Conservation (phyloP, 2,888 invertebrate species). For the Troides helena region DNA sequence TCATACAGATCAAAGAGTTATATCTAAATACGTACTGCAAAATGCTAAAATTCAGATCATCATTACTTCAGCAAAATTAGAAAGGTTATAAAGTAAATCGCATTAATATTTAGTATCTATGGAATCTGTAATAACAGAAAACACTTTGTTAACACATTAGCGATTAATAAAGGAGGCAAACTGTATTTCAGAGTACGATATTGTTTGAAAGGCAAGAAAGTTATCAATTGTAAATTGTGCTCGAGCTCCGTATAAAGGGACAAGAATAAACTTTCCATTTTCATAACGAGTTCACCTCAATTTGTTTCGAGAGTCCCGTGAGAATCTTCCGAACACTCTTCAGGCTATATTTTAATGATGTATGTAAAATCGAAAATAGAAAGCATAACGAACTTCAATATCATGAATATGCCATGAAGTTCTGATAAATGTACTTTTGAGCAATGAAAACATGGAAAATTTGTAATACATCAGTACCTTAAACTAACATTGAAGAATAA, state of each 20-base stretch:
- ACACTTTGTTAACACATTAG: neutral
- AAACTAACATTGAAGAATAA: too few species aligned
- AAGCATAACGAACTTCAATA: neutral
- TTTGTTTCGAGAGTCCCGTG: constrained; percentile 14
- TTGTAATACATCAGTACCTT: too few species aligned
- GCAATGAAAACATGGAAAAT: too few species aligned
- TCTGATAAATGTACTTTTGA: too few species aligned
- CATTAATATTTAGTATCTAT: too few species aligned
- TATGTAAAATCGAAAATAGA: neutral
- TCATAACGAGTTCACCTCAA: constrained; percentile 17
- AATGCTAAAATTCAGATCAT: too few species aligned
- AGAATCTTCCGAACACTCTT: constrained; percentile 8
- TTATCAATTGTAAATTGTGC: constrained; percentile 13
- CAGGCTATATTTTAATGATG: constrained; percentile 18
- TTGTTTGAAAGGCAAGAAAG: constrained; percentile 8
- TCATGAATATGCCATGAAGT: too few species aligned
- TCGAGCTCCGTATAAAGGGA: constrained; percentile 9
- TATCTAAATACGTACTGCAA: too few species aligned
- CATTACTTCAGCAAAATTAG: too few species aligned
- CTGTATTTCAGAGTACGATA: neutral
- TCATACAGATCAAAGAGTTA: too few species aligned
- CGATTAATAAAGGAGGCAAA: neutral
- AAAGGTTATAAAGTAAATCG: too few species aligned
- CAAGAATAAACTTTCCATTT: constrained; percentile 21
- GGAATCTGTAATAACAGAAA: too few species aligned